These are phyloP conservation scores for Drosophila suboccidentalis DNA, from an alignment of 2,888 invertebrate species.

Conservation along the genomic window DNA sequence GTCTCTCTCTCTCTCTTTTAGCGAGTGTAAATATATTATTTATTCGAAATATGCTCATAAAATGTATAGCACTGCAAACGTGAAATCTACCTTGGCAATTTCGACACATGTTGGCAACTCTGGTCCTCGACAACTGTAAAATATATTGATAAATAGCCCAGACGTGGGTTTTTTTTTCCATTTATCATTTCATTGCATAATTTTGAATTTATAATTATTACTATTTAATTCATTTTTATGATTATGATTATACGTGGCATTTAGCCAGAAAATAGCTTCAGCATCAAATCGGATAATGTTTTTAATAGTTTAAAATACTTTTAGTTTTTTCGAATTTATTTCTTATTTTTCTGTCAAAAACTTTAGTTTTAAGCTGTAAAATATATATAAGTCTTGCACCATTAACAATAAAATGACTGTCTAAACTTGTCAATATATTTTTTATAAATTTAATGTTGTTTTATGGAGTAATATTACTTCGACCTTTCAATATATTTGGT, in stretches of 20 bases:
- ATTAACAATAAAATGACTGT: too few species aligned
- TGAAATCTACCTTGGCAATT: slow-evolving; percentile 51
- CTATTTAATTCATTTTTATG: neutral
- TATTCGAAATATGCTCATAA: slow-evolving; percentile 67
- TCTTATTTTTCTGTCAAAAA: too few species aligned
- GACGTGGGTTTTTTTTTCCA: slow-evolving; percentile 15
- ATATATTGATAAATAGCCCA: slow-evolving; percentile 29
- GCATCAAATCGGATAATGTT: neutral
- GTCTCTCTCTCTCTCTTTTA: neutral
- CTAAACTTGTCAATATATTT: neutral
- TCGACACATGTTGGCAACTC: slow-evolving; percentile 50
- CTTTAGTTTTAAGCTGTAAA: too few species aligned
- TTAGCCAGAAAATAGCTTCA: neutral
- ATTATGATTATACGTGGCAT: neutral
- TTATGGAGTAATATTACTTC: too few species aligned
- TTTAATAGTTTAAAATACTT: neutral
- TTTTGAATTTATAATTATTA: slow-evolving; percentile 16
- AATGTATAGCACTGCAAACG: slow-evolving; percentile 48
- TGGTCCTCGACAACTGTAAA: slow-evolving; percentile 2
- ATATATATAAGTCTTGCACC: too few species aligned
- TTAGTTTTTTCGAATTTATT: too few species aligned
- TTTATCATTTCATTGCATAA: slow-evolving; percentile 6
- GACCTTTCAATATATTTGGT: too few species aligned
- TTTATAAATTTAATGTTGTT: neutral
- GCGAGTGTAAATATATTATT: slow-evolving; percentile 58